Conservation (phyloP, 2,113 vertebrate genomes). For the Muntiacus muntjak region DNA sequence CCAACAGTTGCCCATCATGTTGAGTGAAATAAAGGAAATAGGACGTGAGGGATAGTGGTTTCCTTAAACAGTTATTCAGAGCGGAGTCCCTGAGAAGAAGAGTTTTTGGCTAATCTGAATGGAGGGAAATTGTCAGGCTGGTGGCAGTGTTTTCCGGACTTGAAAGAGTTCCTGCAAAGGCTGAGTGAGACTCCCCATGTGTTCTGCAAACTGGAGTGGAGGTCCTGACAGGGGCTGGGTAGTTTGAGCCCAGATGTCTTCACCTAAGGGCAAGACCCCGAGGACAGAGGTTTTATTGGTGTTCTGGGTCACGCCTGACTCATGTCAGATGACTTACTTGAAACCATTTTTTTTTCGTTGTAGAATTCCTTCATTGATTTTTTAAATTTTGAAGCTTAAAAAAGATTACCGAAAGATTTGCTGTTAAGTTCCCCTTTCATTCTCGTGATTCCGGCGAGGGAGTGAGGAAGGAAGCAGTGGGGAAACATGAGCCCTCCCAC, state of each 20-base stretch:
- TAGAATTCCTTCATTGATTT: not conserved
- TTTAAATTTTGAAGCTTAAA: not conserved
- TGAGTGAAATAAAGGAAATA: not conserved
- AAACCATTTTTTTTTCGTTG: not conserved
- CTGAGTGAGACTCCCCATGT: not conserved
- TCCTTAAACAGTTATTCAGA: not conserved
- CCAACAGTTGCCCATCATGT: not conserved
- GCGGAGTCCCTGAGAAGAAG: not conserved
- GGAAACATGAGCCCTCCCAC: not conserved
- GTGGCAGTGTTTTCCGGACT: not conserved
- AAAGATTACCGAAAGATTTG: not conserved
- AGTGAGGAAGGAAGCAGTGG: not conserved
- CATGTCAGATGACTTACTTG: not conserved
- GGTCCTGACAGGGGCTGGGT: not conserved
- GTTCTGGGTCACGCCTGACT: not conserved
- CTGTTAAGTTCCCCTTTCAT: not conserved
- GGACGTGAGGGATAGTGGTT: not conserved
- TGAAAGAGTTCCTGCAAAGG: not conserved
- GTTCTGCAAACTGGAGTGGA: not conserved
- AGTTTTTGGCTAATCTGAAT: not conserved
- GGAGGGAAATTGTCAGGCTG: not conserved
- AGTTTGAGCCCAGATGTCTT: not conserved
- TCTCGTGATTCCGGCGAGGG: not conserved
- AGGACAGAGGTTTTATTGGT: not conserved
- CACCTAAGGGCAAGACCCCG: not conserved